phyloP scores from a whole-genome alignment of 2,797 vertebrate species.

The Otolemur crassicaudatus region DNA sequence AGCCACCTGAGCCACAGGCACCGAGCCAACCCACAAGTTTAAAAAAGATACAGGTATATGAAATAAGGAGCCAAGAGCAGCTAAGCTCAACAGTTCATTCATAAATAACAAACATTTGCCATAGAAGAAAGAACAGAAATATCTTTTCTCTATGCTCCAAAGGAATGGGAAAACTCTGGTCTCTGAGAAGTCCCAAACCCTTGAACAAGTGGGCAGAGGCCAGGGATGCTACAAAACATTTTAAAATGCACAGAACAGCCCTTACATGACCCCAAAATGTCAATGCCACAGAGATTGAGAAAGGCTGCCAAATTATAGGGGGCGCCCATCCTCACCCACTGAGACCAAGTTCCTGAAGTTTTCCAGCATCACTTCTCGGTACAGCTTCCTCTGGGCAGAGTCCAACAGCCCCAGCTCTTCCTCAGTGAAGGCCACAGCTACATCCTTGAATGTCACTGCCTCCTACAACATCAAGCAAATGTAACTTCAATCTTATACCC shows the following conservation, averaged over 20 bases:
- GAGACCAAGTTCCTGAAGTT: constrained; percentile 74
- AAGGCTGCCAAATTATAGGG: not conserved
- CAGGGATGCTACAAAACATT: not conserved
- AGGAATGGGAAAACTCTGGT: not conserved
- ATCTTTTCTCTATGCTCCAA: not conserved
- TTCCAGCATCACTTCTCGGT: constrained; percentile 76
- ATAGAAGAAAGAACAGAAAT: not conserved
- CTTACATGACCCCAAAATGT: not conserved
- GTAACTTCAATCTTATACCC: accelerated
- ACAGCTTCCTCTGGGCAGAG: constrained; percentile 51
- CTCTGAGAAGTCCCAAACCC: not conserved
- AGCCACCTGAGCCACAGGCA: too few relatives aligned
- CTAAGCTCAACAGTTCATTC: not conserved
- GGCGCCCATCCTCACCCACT: constrained; percentile 34
- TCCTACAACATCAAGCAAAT: constrained; percentile 36
- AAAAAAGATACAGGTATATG: not conserved
- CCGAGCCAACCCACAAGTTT: not conserved
- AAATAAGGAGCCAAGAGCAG: not conserved
- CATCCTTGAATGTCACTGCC: constrained; percentile 65
- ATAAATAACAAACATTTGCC: not conserved
- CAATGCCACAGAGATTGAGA: not conserved
- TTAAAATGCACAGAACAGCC: not conserved
- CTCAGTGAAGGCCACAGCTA: constrained; percentile 64
- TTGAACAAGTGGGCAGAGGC: not conserved
- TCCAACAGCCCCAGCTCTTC: constrained; percentile 74